Evolutionary conservation across 2,888 invertebrate genomes (phyloP).

Genomic region (Eudasyphora cyanicolor): DNA sequence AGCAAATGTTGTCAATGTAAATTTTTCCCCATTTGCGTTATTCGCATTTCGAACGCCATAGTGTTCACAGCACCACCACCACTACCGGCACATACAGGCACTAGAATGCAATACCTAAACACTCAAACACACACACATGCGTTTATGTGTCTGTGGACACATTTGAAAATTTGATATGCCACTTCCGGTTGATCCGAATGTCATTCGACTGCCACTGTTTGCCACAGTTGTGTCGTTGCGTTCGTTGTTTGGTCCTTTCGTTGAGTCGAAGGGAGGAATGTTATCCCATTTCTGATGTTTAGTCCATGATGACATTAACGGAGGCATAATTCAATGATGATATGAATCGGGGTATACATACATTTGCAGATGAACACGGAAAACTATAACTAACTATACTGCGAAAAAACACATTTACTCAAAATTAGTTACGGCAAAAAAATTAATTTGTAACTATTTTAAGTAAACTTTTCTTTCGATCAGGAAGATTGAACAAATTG

Average conservation of each 20-base stretch:
- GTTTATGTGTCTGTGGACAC: background rate
- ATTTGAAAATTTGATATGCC: conserved; percentile 50
- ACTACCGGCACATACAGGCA: no score
- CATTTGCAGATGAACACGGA: background rate
- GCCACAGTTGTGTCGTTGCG: conserved; percentile 37
- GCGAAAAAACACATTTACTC: no score
- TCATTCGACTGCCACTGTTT: conserved; percentile 26
- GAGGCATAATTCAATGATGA: conserved; percentile 3
- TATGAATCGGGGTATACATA: background rate
- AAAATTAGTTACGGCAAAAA: no score
- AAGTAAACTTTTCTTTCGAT: no score
- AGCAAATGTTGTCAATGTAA: conserved; percentile 58
- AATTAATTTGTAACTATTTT: no score
- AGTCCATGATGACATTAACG: conserved; percentile 1
- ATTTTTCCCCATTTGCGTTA: conserved; percentile 53
- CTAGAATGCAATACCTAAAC: no score
- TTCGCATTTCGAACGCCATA: conserved; percentile 47
- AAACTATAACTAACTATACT: no score
- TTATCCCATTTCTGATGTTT: background rate
- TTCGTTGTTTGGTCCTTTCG: conserved; percentile 24
- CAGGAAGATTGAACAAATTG: no score
- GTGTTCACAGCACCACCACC: conserved; percentile 35
- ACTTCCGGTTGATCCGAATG: conserved; percentile 28
- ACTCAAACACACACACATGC: background rate
- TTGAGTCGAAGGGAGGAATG: background rate